These are phyloP conservation scores for Urocynchramus pylzowi DNA, from an alignment of 2,113 vertebrate genomes.

Conservation along the genomic window DNA sequence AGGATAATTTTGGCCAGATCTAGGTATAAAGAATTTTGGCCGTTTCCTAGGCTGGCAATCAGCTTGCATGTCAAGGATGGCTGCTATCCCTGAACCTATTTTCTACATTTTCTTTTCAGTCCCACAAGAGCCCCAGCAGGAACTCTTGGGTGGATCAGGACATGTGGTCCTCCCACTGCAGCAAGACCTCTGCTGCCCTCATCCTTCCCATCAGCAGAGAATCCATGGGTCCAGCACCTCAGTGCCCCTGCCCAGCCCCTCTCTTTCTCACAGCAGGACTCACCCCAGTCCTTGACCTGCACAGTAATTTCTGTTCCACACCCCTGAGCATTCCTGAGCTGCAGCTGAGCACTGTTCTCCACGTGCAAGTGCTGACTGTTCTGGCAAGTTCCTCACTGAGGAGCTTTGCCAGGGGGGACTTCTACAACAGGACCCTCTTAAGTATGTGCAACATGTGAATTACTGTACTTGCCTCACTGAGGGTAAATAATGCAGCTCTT, in stretches of 20 bases:
- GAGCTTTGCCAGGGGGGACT: neutral
- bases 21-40: neutral
- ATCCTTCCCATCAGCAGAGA: neutral
- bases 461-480: neutral
- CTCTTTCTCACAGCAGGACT: neutral
- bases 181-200: neutral
- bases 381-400: neutral
- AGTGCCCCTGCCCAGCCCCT: neutral
- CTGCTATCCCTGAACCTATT: neutral
- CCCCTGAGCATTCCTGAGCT: neutral
- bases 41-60: neutral
- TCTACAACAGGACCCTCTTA: neutral
- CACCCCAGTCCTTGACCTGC: neutral
- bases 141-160: neutral
- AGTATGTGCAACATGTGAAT: neutral
- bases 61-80: neutral
- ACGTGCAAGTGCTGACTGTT: fast-evolving
- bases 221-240: fast-evolving
- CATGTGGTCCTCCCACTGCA: neutral
- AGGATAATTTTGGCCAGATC: neutral
- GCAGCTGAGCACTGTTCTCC: neutral
- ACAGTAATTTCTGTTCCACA: neutral
- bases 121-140: neutral
- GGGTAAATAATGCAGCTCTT: slow-evolving; percentile 68
- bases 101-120: neutral